Evolutionary conservation across 2,797 vertebrate species (phyloP).

Genomic region (Emydoidea blandingii): DNA sequence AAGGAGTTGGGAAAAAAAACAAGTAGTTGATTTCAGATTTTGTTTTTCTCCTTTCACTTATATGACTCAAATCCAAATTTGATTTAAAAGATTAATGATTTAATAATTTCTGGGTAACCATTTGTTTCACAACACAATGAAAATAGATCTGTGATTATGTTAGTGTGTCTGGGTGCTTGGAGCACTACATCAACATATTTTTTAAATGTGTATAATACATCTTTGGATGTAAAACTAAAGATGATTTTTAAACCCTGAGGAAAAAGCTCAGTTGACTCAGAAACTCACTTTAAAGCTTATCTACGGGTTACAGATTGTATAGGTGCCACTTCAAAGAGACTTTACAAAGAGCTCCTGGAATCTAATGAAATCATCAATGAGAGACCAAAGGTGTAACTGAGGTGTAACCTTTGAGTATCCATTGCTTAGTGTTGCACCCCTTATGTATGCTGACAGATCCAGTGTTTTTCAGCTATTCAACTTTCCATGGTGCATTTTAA

Average conservation of each 20-base stretch:
- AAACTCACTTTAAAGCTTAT: neutral
- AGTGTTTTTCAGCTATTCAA: neutral
- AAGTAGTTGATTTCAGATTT: neutral
- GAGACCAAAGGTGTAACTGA: neutral
- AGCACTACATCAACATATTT: neutral
- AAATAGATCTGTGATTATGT: neutral
- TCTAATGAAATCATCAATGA: neutral
- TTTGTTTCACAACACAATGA: neutral
- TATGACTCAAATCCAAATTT: neutral
- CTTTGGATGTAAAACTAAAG: neutral
- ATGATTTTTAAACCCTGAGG: neutral
- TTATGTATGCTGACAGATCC: neutral
- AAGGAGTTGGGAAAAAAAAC: neutral
- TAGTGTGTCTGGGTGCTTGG: neutral
- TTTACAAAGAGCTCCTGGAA: slow-evolving; percentile 1
- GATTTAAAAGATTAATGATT: neutral
- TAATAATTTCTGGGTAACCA: neutral
- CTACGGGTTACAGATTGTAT: neutral
- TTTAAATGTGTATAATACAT: neutral
- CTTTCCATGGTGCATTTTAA: neutral
- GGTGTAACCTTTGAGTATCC: neutral
- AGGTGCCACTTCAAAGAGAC: neutral
- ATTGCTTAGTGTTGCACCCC: neutral
- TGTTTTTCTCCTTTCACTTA: neutral
- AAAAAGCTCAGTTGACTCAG: neutral